These are phyloP conservation scores for Athetis lepigone DNA, from an alignment of 2,888 invertebrate species.

Conservation along the genomic window DNA sequence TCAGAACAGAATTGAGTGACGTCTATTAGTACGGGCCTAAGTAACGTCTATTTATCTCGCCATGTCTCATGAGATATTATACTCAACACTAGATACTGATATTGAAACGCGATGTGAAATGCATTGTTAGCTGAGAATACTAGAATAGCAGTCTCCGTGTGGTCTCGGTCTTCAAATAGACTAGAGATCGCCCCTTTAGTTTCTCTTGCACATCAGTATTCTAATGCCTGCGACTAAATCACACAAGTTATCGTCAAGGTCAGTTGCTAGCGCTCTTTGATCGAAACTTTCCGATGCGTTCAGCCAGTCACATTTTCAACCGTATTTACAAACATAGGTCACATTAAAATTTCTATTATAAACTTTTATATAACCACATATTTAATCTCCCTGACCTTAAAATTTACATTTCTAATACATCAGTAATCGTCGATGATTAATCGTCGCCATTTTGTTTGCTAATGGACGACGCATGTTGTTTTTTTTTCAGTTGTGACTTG, in stretches of 20 bases:
- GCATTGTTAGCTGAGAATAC: constrained; percentile 2
- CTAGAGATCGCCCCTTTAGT: constrained; percentile 9
- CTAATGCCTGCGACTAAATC: not conserved
- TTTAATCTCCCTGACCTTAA: constrained; percentile 62
- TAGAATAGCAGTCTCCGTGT: constrained; percentile 20
- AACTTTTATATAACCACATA: constrained; percentile 47
- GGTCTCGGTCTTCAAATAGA: constrained; percentile 24
- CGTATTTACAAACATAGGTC: constrained; percentile 54
- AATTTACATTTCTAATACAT: constrained; percentile 63
- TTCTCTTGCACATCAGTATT: not conserved
- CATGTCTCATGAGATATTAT: no score
- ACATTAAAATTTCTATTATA: constrained; percentile 48
- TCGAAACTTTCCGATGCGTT: constrained; percentile 35
- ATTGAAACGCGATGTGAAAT: constrained; percentile 16
- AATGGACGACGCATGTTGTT: constrained; percentile 56
- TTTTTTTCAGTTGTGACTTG: constrained; percentile 51
- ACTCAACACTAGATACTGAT: not conserved
- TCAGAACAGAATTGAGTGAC: no score
- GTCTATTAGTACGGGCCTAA: no score
- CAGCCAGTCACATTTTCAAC: constrained; percentile 25
- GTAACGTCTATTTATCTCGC: no score
- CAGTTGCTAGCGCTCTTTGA: constrained; percentile 4
- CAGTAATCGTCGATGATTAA: constrained; percentile 60
- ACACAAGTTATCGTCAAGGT: constrained; percentile 23
- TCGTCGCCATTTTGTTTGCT: constrained; percentile 63